Conservation (phyloP, 2,113 vertebrate species). For the Podilymbus podiceps region DNA sequence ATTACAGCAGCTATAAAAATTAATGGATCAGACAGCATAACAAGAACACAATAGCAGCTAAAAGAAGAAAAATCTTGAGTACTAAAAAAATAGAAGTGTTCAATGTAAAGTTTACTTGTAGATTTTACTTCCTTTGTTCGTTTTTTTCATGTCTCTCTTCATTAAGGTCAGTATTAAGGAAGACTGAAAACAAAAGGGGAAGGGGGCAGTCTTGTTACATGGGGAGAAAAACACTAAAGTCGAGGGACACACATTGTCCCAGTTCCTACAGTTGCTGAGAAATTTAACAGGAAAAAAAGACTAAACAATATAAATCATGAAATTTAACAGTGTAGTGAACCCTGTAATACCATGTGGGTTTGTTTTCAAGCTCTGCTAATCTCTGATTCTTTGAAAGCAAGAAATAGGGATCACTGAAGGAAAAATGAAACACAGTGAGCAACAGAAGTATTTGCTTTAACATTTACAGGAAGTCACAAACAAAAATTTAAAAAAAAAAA, state of each 20-base stretch:
- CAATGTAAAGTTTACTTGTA: background rate
- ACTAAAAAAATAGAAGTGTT: background rate
- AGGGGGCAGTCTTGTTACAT: background rate
- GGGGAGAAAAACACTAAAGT: background rate
- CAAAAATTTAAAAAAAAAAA: fast-evolving
- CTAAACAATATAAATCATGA: background rate
- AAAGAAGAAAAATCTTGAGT: background rate
- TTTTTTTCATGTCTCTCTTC: background rate
- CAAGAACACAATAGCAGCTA: background rate
- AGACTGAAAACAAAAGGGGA: background rate
- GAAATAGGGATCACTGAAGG: background rate
- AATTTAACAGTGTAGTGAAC: background rate
- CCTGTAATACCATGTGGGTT: background rate
- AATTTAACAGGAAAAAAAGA: background rate
- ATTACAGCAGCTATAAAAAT: background rate
- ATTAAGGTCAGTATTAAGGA: background rate
- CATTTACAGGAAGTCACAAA: background rate
- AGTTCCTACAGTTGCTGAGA: background rate
- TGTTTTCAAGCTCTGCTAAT: background rate
- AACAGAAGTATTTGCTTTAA: background rate
- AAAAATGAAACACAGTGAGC: background rate
- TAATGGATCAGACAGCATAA: background rate
- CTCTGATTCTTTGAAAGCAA: background rate
- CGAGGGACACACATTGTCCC: background rate
- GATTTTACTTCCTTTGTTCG: background rate